Percentiles rank a stretch among this genome's conserved stretches.
Evolutionary conservation across 2,113 vertebrate species (phyloP).

Genomic region (Takifugu flavidus): DNA sequence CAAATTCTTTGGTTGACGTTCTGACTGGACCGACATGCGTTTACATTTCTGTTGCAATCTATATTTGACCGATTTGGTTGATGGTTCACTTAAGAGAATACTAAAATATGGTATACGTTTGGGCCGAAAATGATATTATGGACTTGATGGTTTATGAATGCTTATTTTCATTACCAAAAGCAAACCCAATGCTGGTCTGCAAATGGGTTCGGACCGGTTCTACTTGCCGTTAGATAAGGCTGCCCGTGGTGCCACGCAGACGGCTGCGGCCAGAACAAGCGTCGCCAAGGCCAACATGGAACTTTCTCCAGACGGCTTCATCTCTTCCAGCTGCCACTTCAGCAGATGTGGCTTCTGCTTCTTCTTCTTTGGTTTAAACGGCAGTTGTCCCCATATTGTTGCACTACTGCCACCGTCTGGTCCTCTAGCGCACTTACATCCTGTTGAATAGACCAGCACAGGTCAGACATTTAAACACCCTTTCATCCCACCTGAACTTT

Average conservation of each 20-base stretch:
- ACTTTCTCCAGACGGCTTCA: slow-evolving; percentile 13
- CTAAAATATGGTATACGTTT: background rate
- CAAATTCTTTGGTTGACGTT: slow-evolving; percentile 32
- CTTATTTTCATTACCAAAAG: background rate
- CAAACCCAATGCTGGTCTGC: background rate
- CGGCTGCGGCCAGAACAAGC: slow-evolving; percentile 39
- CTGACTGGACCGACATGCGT: too few relatives aligned
- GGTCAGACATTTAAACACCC: too few relatives aligned
- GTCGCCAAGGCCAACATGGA: background rate
- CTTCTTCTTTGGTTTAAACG: slow-evolving; percentile 13
- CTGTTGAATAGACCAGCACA: too few relatives aligned
- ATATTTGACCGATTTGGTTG: background rate
- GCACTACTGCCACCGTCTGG: too few relatives aligned
- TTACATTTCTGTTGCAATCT: too few relatives aligned
- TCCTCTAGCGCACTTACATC: too few relatives aligned
- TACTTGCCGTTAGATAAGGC: slow-evolving; percentile 62
- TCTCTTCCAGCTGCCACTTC: slow-evolving; percentile 5
- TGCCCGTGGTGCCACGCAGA: slow-evolving; percentile 53
- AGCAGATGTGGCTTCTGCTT: slow-evolving; percentile 2
- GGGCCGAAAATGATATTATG: background rate
- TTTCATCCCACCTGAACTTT: too few relatives aligned
- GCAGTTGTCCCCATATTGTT: too few relatives aligned
- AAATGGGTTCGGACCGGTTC: background rate
- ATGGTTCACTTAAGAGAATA: too few relatives aligned
- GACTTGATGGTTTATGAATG: background rate